A percentile compares a stretch with the other conserved stretches of the same genome.
phyloP scores from a whole-genome alignment of 2,888 invertebrate genomes.

The Rhabditoides inermis region DNA sequence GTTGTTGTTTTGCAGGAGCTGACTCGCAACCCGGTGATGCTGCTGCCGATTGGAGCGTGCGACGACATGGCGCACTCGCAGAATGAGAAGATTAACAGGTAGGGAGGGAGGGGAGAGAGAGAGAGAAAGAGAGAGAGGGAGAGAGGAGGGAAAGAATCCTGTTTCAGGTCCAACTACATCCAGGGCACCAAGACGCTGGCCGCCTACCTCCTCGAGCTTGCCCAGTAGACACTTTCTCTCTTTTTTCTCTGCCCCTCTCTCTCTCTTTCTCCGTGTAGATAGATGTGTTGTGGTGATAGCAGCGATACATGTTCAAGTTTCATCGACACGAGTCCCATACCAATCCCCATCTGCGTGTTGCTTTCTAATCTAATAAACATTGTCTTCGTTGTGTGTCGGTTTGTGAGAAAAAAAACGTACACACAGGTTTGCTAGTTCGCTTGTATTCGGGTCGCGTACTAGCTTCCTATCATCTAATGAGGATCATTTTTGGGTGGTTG shows the following conservation, averaged over 20 bases:
- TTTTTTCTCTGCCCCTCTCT: not conserved
- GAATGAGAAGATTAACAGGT: constrained; percentile 86
- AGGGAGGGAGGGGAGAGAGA: too few species aligned
- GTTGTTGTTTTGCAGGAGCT: constrained; percentile 51
- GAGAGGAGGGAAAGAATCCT: not conserved
- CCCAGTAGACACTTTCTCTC: constrained; percentile 11
- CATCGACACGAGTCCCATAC: too few species aligned
- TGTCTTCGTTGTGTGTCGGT: too few species aligned
- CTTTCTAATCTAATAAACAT: too few species aligned
- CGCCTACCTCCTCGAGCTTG: constrained; percentile 45
- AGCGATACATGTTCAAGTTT: not conserved
- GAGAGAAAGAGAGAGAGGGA: constrained; percentile 19
- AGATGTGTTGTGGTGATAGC: not conserved
- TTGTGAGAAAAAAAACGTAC: too few species aligned
- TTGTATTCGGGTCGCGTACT: too few species aligned
- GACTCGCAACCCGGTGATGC: constrained; percentile 73
- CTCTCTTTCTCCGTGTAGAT: not conserved
- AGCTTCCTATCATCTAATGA: too few species aligned
- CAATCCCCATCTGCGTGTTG: too few species aligned
- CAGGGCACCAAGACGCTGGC: constrained; percentile 46
- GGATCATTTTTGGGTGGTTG: too few species aligned
- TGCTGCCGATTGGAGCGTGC: constrained; percentile 84
- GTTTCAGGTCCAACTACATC: constrained; percentile 7
- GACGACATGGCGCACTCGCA: constrained; percentile 98
- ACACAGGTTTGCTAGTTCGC: too few species aligned